These are phyloP conservation scores for Anas bahamensis DNA, from an alignment of 2,797 vertebrate species.

Conservation along the genomic window DNA sequence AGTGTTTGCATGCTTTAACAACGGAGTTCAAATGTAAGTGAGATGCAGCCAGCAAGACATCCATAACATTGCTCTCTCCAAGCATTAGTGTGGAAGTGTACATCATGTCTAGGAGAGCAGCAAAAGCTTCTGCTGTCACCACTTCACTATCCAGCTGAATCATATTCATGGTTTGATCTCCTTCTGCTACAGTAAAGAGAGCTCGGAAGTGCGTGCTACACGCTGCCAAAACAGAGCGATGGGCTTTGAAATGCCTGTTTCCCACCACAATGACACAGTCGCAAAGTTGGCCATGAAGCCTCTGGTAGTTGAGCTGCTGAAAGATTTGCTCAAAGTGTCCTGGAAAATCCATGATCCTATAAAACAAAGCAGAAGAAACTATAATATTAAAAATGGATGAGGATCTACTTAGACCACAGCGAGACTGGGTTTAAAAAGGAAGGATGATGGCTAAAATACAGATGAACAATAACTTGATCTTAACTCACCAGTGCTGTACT, in stretches of 20 bases:
- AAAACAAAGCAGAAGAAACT: slow-evolving; percentile 23
- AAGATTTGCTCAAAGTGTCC: slow-evolving; percentile 98
- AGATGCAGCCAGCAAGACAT: slow-evolving; percentile 94
- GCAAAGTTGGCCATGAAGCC: slow-evolving; percentile 95
- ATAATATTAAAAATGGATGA: neutral
- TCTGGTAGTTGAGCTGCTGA: slow-evolving; percentile 97
- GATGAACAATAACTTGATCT: neutral
- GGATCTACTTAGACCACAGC: neutral
- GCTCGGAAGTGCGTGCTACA: slow-evolving; percentile 98
- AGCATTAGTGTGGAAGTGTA: slow-evolving; percentile 98
- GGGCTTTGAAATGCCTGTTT: slow-evolving; percentile 95
- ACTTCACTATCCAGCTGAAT: slow-evolving; percentile 98
- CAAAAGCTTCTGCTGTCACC: slow-evolving; percentile 96
- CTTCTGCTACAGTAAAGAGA: slow-evolving; percentile 93
- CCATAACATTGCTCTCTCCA: slow-evolving; percentile 98
- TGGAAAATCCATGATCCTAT: slow-evolving; percentile 95
- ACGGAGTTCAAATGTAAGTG: slow-evolving; percentile 97
- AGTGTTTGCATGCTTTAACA: slow-evolving; percentile 98
- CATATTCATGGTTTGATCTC: slow-evolving; percentile 95
- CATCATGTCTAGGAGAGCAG: slow-evolving; percentile 98
- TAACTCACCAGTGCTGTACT: neutral
- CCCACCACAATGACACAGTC: slow-evolving; percentile 97
- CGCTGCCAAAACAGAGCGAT: slow-evolving; percentile 94
- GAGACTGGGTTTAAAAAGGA: neutral
- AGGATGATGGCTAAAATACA: neutral